phyloP scores from a whole-genome alignment of 2,797 vertebrate genomes.

The Pseudotriccus pelzelni region DNA sequence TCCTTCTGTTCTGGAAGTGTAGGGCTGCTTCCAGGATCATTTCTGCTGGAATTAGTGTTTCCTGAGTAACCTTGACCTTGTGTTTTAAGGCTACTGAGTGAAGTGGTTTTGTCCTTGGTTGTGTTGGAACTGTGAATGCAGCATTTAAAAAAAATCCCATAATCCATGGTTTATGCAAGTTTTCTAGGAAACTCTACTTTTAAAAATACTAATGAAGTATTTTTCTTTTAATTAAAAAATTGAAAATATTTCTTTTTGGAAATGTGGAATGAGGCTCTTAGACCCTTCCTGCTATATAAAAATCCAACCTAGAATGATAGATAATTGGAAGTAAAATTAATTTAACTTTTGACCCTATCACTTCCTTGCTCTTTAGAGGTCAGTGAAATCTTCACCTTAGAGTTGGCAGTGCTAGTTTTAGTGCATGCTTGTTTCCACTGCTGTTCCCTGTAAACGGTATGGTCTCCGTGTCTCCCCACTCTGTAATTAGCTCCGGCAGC shows the following conservation, averaged over 20 bases:
- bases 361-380: not conserved
- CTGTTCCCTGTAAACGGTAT: rapidly evolving
- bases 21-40: not conserved
- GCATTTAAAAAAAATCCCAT: not conserved
- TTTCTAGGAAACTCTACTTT: not conserved
- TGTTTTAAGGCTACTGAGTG: not conserved
- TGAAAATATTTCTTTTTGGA: not conserved
- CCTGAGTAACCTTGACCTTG: not conserved
- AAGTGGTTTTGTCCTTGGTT: not conserved
- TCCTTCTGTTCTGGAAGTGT: not conserved
- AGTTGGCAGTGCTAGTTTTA: not conserved
- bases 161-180: not conserved
- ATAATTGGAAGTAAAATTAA: not conserved
- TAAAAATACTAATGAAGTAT: not conserved
- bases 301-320: not conserved
- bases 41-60: not conserved
- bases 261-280: not conserved
- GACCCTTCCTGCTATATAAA: not conserved
- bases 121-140: not conserved
- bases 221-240: not conserved
- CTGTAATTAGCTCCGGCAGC: not conserved
- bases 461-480: rapidly evolving
- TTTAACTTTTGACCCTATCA: not conserved
- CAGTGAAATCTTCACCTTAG: not conserved
- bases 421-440: rapidly evolving